A percentile compares a stretch with the other conserved stretches of the same genome.
Conservation (phyloP, 1,140 invertebrate genomes). For the Sminthurides bifidus region DNA sequence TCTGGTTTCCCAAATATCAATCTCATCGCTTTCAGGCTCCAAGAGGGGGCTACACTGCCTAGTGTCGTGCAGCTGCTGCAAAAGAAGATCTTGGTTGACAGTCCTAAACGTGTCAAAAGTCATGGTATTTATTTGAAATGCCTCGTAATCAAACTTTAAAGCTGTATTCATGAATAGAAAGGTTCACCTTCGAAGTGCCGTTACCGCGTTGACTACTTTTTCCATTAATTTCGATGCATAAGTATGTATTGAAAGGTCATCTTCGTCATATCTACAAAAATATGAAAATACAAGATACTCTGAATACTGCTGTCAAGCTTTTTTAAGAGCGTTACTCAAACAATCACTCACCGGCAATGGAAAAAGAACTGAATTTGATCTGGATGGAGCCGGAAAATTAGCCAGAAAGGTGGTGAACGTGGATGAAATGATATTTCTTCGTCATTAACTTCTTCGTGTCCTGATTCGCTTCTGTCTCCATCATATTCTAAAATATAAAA, state of each 20-base stretch:
- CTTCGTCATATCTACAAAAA: slow-evolving; percentile 36
- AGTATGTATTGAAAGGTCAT: slow-evolving; percentile 14
- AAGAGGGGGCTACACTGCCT: slow-evolving; percentile 56
- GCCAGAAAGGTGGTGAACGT: slow-evolving; percentile 60
- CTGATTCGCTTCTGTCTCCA: slow-evolving; percentile 49
- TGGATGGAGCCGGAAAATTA: slow-evolving; percentile 51
- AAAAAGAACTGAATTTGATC: slow-evolving; percentile 56
- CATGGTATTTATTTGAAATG: not conserved
- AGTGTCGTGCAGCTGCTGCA: slow-evolving; percentile 57
- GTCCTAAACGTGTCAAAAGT: slow-evolving; percentile 43
- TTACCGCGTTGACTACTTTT: slow-evolving; percentile 10
- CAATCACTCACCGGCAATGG: slow-evolving; percentile 43
- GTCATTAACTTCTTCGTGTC: slow-evolving; percentile 46
- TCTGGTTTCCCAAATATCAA: slow-evolving; percentile 36
- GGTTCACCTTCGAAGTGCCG: slow-evolving; percentile 9
- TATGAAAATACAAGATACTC: not conserved
- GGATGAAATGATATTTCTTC: slow-evolving; percentile 1
- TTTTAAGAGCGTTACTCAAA: not conserved
- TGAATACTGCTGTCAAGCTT: no score
- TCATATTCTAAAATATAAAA: slow-evolving; percentile 41
- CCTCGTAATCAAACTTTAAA: not conserved
- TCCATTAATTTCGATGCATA: slow-evolving; percentile 7
- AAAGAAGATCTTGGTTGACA: slow-evolving; percentile 59
- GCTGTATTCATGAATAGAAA: not conserved
- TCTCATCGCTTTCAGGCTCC: slow-evolving; percentile 53